Base-by-base conservation (phyloP, 92 coral and sea anemone genomes). In the Zoanthus sociatus region DNA sequence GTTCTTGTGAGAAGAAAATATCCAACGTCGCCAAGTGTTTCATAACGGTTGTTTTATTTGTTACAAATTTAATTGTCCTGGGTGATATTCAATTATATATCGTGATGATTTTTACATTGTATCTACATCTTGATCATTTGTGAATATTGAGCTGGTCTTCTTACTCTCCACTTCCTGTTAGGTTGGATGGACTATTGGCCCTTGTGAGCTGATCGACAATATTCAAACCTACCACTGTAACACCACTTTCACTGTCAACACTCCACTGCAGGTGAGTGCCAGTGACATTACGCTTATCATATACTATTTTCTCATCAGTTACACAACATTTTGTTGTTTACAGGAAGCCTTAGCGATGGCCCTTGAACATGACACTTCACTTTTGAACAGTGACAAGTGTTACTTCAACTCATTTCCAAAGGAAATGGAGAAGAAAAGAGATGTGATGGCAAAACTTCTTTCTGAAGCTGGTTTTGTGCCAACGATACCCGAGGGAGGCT, bases 101-200 rank as follows among this genome's bases (percentile, higher is more conserved):
- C 42, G 2, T 37, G 42, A 37, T 37, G 42, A 4, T 2, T 37
- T 37, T 37, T 37, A 37, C 42, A 37, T 37, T 37, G 2, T 37
- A 37, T 37, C 42, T 37, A 26, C 26, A 37, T 37, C 42, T 2
- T 37, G 4, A 37, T 37, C 2, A 4, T 37, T 37, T 2, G 42
- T 37, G 1, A 37, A 37, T 37, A 2, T 37, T 37, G 42, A 37
- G 42, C 42, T 37, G 42, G 16, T 13, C 5, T 32, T 42, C n/a
- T 16, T 60, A 67, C 37, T 21, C 32, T 1, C 18, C 4, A 6
- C 7, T n/a, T 13, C 7, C 33, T 67, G 9, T 20, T 47, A 97
- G 99, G 79, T 97, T 89, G 99, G 99, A 30, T 97, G 99, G 99
- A 71, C 87, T 18, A 89, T 97, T 31, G 99, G 94, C 31, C 97